Evolutionary conservation across 2,888 invertebrate genomes (phyloP).

Genomic region (Pachydiplax longipennis): DNA sequence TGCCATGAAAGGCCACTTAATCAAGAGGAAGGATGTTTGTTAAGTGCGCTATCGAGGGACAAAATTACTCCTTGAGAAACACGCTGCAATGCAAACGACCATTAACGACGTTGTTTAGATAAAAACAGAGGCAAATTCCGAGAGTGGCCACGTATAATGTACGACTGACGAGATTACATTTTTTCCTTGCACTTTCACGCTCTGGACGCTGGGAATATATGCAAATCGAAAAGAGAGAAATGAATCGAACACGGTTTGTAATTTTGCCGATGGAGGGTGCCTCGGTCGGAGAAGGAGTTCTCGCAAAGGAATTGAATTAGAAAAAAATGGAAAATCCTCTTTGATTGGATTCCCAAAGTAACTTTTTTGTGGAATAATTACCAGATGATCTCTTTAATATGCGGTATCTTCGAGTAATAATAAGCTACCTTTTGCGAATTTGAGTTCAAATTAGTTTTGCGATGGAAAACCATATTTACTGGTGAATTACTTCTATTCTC

Average conservation of each 20-base stretch:
- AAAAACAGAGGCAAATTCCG: background rate
- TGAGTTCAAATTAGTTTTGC: too few species aligned
- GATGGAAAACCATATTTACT: too few species aligned
- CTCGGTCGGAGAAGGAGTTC: background rate
- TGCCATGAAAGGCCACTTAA: too few species aligned
- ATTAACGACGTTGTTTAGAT: background rate
- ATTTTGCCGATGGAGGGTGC: background rate
- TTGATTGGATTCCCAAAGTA: too few species aligned
- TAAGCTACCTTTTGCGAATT: too few species aligned
- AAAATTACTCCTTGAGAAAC: background rate
- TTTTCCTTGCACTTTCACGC: background rate
- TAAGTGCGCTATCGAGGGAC: background rate
- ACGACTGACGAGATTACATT: background rate
- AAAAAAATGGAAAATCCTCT: background rate
- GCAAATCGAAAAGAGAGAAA: background rate
- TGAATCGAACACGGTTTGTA: background rate
- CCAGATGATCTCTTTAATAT: too few species aligned
- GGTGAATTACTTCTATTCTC: too few species aligned
- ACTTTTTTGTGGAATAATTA: too few species aligned
- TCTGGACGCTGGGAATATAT: background rate
- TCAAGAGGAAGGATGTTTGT: background rate
- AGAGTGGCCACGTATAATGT: background rate
- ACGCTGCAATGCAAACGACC: background rate
- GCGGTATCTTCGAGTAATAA: too few species aligned
- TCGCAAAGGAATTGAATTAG: background rate